Percentiles rank a stretch among this genome's conserved stretches.
These are phyloP conservation scores for Cheirogaleus medius DNA, from an alignment of 2,113 vertebrate species.

Conservation along the genomic window DNA sequence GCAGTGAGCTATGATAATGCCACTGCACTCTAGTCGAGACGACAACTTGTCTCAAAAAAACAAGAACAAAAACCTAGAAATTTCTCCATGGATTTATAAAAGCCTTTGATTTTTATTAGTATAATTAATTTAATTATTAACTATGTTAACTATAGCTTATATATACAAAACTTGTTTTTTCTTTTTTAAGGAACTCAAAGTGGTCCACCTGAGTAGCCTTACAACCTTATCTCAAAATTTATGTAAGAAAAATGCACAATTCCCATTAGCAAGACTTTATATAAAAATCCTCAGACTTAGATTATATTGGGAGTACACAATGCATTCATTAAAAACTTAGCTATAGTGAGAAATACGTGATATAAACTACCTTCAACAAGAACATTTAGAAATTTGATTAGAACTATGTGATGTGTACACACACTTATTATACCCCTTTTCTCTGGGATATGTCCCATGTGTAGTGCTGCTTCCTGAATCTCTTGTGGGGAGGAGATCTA, in stretches of 20 bases:
- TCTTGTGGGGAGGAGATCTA: neutral
- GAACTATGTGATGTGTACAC: neutral
- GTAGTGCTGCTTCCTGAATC: neutral
- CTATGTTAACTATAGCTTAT: neutral
- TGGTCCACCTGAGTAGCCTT: neutral
- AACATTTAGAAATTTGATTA: neutral
- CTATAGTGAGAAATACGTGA: neutral
- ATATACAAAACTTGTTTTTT: neutral
- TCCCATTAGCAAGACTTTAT: neutral
- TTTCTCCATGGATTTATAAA: slow-evolving; percentile 5
- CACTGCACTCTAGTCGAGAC: no score
- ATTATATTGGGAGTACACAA: neutral
- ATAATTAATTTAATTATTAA: slow-evolving; percentile 21
- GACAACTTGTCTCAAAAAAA: no score
- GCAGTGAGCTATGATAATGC: no score
- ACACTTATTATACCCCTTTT: neutral
- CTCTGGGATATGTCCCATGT: neutral
- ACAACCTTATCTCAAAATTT: neutral
- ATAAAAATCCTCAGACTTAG: neutral
- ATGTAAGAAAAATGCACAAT: neutral
- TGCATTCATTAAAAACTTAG: neutral
- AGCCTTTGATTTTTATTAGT: neutral
- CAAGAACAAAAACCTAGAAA: neutral
- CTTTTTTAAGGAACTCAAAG: neutral
- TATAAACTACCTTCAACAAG: neutral